Evolutionary conservation across 2,113 vertebrate species (phyloP).

Genomic region (Poeciliopsis retropinna): DNA sequence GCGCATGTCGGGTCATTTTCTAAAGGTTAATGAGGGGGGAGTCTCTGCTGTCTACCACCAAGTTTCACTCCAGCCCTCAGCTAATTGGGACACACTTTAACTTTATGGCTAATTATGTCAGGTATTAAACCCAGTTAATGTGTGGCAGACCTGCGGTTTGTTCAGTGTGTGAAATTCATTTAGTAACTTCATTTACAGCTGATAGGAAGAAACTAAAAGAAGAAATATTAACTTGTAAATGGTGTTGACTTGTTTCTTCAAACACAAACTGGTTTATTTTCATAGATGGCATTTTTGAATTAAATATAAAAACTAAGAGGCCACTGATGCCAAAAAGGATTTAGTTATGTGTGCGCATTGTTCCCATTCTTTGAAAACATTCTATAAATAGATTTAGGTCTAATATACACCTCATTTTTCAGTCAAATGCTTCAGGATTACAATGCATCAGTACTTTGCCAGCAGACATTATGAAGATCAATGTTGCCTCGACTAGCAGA

Average conservation of each 20-base stretch:
- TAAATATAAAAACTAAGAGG: no score
- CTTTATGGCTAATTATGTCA: slow-evolving; percentile 60
- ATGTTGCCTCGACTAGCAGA: not conserved
- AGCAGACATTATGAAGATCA: no score
- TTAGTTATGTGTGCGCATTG: no score
- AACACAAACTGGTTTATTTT: not conserved
- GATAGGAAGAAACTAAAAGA: not conserved
- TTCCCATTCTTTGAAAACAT: no score
- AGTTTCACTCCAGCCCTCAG: slow-evolving; percentile 32
- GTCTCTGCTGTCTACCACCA: slow-evolving; percentile 33
- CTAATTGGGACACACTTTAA: slow-evolving; percentile 66
- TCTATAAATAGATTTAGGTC: no score
- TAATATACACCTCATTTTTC: no score
- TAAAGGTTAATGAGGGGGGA: slow-evolving; percentile 70
- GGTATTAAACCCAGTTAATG: slow-evolving; percentile 24
- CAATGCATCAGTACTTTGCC: no score
- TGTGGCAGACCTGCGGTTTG: not conserved
- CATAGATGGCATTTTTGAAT: not conserved
- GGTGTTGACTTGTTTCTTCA: not conserved
- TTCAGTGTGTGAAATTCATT: not conserved
- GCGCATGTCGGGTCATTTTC: slow-evolving; percentile 28
- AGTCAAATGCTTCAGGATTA: no score
- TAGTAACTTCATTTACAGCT: not conserved
- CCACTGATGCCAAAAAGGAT: no score
- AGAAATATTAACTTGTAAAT: not conserved